Base-by-base conservation (phyloP, 30 jellyfish, hydroid and myxozoan genomes). In the Aurelia coerulea region DNA sequence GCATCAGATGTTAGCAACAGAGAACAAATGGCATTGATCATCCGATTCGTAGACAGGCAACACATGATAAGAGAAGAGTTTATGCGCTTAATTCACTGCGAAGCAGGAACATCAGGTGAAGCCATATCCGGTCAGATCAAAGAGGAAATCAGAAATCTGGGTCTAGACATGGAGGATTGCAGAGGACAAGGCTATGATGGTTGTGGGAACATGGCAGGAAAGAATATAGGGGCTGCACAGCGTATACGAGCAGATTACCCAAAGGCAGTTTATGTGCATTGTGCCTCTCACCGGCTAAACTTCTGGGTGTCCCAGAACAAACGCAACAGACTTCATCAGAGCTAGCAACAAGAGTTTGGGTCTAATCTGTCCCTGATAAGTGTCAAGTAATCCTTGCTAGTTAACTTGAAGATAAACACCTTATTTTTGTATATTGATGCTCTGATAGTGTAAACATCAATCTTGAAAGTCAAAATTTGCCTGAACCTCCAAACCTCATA, bases 151-250 rank as follows among this genome's bases (percentile, higher is more conserved):
- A 33, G 33, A 10, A 58, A 62, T 59, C 41, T 10, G 19, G 85
- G 86, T 79, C 90, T 79, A 14, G 62, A 59, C 10, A 34, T 63
- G 50, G 32, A 29, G 18, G 23, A 18, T 33, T 64, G 87, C 35
- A 42, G 87, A 5, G 84, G 90, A 18, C 87, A 79, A 34, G 90
- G 90, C 46, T 79, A 79, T 35, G 90, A 66, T 79, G 90, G 90
- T 62, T 68, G 80, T 23, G 78, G 91, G 13, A 68, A 67, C 46
- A 81, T 81, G 91, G 59, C 91, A 11, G 91, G 76, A 77, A 81
- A 32, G 19, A 15, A 67, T 37, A 51, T 10, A 67, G 91, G 91
- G 7, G 91, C 91, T 9, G 17, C 91, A 18, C 13, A 79, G 19
- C 11, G 29, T 4, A 79, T 79, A 17, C 76, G 68, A 41, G 8